These are phyloP conservation scores for Meganola albula DNA, from an alignment of 2,888 invertebrate species.

Conservation along the genomic window DNA sequence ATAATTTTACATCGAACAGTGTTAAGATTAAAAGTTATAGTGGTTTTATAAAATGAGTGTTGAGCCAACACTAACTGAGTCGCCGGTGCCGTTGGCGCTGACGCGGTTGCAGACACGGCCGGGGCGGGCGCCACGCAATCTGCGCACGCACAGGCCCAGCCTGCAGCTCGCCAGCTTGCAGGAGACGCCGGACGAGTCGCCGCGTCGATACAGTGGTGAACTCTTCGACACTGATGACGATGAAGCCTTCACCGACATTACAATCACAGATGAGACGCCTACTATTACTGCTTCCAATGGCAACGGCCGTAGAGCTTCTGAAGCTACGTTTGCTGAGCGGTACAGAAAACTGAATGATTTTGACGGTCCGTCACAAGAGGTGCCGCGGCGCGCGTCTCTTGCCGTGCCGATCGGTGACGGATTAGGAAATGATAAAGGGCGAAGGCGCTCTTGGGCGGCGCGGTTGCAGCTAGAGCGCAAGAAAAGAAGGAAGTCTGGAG, in stretches of 20 bases:
- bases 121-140: conserved; percentile 47
- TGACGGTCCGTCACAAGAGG: conserved; percentile 60
- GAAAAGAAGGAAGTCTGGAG: conserved; percentile 76
- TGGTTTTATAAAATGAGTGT: conserved; percentile 56
- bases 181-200: conserved; percentile 62
- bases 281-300: conserved; percentile 44
- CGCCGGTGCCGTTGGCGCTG: conserved; percentile 69
- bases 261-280: conserved; percentile 35
- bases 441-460: conserved; percentile 81
- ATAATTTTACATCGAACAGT: conserved; percentile 27
- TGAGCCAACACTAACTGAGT: conserved; percentile 68
- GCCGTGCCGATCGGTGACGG: conserved; percentile 59
- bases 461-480: conserved; percentile 72
- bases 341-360: conserved; percentile 66
- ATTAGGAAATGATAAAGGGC: conserved; percentile 68
- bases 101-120: conserved; percentile 58
- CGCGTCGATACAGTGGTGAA: conserved; percentile 64
- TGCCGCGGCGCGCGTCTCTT: conserved; percentile 65
- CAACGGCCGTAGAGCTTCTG: conserved; percentile 69
- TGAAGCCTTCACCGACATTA: conserved; percentile 53
- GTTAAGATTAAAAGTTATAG: conserved; percentile 41
- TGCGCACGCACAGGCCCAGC: conserved; percentile 62
- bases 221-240: conserved; percentile 63
- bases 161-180: conserved; percentile 67
- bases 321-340: conserved; percentile 65